Conservation (phyloP, 2,888 invertebrate species). For the Machimus atricapillus region DNA sequence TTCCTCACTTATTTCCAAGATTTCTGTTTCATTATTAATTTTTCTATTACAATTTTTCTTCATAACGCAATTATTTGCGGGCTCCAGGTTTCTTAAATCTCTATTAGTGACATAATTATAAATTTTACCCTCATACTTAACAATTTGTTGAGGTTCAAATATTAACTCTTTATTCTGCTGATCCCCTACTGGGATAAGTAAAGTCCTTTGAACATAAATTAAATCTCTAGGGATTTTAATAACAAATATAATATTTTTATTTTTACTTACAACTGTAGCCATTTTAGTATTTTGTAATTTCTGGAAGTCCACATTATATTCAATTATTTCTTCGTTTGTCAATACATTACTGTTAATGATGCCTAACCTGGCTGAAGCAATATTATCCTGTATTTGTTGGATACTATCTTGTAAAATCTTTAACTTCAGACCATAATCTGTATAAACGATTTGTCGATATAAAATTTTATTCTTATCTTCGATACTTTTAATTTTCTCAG, state of each 20-base stretch:
- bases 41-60: conserved; percentile 25
- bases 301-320: background rate
- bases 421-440: background rate
- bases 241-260: background rate
- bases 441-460: background rate
- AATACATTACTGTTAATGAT: too few relatives aligned
- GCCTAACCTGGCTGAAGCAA: too few relatives aligned
- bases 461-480: background rate
- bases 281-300: background rate
- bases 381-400: background rate
- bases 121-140: background rate
- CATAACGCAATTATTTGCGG: background rate
- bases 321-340: too few relatives aligned
- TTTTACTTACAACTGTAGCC: background rate
- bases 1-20: conserved; percentile 1
- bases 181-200: background rate
- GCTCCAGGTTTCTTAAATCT: conserved; percentile 19
- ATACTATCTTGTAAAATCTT: background rate
- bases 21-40: conserved; percentile 27
- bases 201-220: background rate
- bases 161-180: background rate
- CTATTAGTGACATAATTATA: background rate
- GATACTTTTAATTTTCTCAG: background rate
- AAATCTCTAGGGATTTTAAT: background rate
- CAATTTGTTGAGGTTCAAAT: conserved; percentile 34